Conservation (phyloP, 2,888 invertebrate species). For the Spisula subtruncata region DNA sequence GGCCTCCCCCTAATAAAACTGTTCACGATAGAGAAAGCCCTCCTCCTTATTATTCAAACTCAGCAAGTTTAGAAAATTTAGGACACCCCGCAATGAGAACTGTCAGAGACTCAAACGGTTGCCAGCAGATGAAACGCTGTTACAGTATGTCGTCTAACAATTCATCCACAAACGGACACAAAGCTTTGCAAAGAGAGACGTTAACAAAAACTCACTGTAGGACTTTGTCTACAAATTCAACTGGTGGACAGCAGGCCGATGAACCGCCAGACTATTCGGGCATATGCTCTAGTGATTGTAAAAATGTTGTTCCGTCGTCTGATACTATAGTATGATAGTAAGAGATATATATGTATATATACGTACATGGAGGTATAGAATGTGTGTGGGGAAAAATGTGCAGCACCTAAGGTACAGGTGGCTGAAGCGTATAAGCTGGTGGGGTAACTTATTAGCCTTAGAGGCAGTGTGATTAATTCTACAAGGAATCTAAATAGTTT, state of each 20-base stretch:
- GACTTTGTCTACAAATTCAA: constrained; percentile 71
- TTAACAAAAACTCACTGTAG: constrained; percentile 67
- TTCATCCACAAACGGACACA: constrained; percentile 58
- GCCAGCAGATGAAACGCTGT: constrained; percentile 79
- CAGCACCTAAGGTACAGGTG: constrained; percentile 35
- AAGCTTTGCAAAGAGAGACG: constrained; percentile 44
- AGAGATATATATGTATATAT: constrained; percentile 5
- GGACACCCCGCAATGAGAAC: constrained; percentile 71
- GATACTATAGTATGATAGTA: constrained; percentile 70
- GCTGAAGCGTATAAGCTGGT: constrained; percentile 17
- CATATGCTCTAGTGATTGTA: constrained; percentile 65
- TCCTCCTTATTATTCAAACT: constrained; percentile 88
- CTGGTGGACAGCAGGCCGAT: constrained; percentile 60
- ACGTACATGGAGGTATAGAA: not conserved
- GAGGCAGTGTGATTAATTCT: constrained; percentile 50
- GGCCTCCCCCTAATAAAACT: constrained; percentile 91
- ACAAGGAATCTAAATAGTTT: constrained; percentile 17
- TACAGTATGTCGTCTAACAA: constrained; percentile 76
- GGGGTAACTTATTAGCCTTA: constrained; percentile 37
- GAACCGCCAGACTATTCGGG: constrained; percentile 68
- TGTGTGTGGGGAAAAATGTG: constrained; percentile 48
- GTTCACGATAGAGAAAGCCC: constrained; percentile 91
- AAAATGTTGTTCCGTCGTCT: constrained; percentile 63
- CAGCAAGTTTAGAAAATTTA: constrained; percentile 80
- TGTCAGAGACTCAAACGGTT: constrained; percentile 76